phyloP scores from a whole-genome alignment of 2,888 invertebrate species.

The Sabatieria punctata region DNA sequence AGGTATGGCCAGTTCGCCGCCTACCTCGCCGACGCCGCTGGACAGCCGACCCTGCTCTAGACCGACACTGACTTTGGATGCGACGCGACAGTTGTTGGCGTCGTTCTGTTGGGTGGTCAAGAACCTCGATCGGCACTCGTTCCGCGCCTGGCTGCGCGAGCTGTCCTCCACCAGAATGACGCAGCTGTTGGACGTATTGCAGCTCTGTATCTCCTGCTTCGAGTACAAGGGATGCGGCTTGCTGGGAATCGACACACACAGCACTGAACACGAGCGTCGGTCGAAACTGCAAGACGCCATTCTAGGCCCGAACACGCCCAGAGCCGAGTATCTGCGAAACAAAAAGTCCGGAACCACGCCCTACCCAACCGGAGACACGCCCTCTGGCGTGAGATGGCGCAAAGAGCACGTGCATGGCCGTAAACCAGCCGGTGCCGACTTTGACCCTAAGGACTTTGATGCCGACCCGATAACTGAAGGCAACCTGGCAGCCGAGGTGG shows the following conservation, averaged over 20 bases:
- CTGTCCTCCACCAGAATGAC: slow-evolving; percentile 56
- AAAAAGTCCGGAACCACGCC: slow-evolving; percentile 4
- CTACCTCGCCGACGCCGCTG: not conserved
- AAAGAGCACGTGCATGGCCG: slow-evolving; percentile 44
- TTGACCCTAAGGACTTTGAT: not conserved
- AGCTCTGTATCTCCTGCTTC: slow-evolving; percentile 68
- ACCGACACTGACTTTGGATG: slow-evolving; percentile 41
- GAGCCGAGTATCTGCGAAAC: slow-evolving; percentile 61
- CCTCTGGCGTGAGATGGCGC: slow-evolving; percentile 52
- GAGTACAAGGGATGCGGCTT: slow-evolving; percentile 72
- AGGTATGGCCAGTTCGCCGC: slow-evolving; percentile 19
- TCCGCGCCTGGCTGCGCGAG: slow-evolving; percentile 63
- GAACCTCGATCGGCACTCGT: slow-evolving; percentile 53
- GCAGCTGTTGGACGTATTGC: slow-evolving; percentile 63
- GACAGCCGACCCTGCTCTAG: not conserved
- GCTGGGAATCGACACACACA: not conserved
- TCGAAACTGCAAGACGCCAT: slow-evolving; percentile 81
- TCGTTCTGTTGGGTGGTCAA: slow-evolving; percentile 77
- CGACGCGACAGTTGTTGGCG: slow-evolving; percentile 64
- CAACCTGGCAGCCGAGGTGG: slow-evolving; percentile 65
- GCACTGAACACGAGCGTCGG: too few species aligned
- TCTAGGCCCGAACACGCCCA: slow-evolving; percentile 70
- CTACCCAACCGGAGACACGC: too few species aligned
- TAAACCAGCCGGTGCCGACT: not conserved
- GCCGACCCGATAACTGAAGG: slow-evolving; percentile 56